phyloP scores from a whole-genome alignment of 2,797 vertebrate species.

The Picus viridis region DNA sequence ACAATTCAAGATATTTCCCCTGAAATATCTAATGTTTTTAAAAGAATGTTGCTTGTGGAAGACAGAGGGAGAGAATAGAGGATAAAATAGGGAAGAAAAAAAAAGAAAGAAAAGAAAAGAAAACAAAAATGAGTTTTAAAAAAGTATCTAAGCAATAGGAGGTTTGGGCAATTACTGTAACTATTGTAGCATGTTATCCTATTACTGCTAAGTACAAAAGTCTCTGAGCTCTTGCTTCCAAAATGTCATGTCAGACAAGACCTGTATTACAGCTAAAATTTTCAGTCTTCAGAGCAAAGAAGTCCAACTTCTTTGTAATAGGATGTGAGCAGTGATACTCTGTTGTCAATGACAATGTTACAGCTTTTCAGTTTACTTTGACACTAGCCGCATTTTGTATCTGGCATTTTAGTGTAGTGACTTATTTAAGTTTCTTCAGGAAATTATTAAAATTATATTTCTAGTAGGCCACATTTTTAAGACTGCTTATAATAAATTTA shows the following conservation, averaged over 20 bases:
- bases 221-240: conserved; percentile 53
- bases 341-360: background rate
- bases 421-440: background rate
- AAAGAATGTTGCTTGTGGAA: background rate
- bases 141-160: background rate
- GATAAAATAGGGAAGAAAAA: background rate
- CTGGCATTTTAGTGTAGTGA: background rate
- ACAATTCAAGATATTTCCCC: background rate
- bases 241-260: conserved; percentile 66
- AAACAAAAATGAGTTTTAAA: too few species aligned
- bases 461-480: background rate
- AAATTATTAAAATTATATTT: background rate
- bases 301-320: conserved; percentile 7
- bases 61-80: background rate
- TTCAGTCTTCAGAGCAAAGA: conserved; percentile 62
- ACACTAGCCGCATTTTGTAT: background rate
- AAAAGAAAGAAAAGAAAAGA: fast-evolving
- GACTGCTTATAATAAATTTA: background rate
- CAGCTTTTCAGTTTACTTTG: background rate
- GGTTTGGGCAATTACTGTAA: conserved; percentile 19
- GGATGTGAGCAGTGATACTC: background rate
- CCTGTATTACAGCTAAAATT: conserved; percentile 39
- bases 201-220: conserved; percentile 46
- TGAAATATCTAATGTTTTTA: background rate
- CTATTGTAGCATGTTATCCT: conserved; percentile 62